Evolutionary conservation across 2,797 vertebrate species (phyloP).

Genomic region (Pseudochromis fuscus): DNA sequence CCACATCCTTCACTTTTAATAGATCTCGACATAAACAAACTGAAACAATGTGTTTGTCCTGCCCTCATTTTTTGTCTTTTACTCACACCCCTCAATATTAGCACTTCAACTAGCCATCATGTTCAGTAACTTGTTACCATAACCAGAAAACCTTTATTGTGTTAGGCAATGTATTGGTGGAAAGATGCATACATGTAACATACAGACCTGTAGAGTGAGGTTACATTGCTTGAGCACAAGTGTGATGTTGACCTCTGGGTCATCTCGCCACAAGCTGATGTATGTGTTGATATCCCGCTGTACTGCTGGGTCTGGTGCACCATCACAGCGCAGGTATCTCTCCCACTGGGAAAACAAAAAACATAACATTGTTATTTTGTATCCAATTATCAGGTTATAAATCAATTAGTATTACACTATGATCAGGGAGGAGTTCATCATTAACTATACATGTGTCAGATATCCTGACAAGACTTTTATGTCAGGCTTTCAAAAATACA

Average conservation of each 20-base stretch:
- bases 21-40: no score
- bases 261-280: conserved; percentile 90
- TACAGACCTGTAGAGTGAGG: conserved; percentile 86
- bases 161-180: no score
- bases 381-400: no score
- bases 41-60: no score
- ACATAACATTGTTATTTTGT: no score
- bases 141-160: no score
- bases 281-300: conserved; percentile 90
- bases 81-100: no score
- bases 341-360: conserved; percentile 90
- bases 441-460: neutral
- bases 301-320: conserved; percentile 87
- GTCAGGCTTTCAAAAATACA: neutral
- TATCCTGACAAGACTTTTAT: no score
- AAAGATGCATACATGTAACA: neutral
- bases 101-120: no score
- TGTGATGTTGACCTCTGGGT: conserved; percentile 81
- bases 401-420: neutral
- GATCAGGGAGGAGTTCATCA: neutral
- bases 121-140: no score
- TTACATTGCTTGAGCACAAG: conserved; percentile 83
- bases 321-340: conserved; percentile 88
- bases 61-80: no score
- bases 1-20: no score